Evolutionary conservation across 2,888 invertebrate genomes (phyloP), one percentile per base, ranked within the genome.

Genomic region (Troides oblongomaculatus): DNA sequence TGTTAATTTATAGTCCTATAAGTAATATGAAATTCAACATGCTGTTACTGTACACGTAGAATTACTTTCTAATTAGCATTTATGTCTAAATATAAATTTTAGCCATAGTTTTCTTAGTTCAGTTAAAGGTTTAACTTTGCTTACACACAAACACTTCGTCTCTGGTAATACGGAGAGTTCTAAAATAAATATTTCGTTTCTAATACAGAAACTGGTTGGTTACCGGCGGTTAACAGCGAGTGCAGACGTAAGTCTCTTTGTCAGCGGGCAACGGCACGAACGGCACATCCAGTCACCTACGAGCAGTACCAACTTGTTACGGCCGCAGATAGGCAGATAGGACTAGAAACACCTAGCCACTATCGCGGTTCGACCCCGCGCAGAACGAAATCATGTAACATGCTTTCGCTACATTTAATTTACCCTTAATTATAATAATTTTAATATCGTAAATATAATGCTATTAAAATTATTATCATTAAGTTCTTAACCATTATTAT

Each of bases 141-240:
- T 65, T 62, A 64, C 60, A 43, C 30, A 61, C 57, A 65, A 69
- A 58, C 58, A 65, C 62, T 30, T 69, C 58, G 62, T 61, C 61
- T 64, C 62, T 62, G 62, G 64, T 64, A 64, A 61, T 43, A 61
- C 57, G 25, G 62, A 65, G 65, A 57, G 25, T 57, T 65, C 69
- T 69, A 62, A 69, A 69, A 69, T 69, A 69, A 69, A 69, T 69
- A 69, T 65, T 69, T 69, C 65, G 62, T 65, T 69, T 69, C 62
- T 65, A 65, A 69, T 69, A 69, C 65, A 69, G 69, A 69, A 69
- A 69, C 69, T 65, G 69, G 69, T 69, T 69, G 64, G 69, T 68
- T 64, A 39, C 64, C 61, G 60, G 46, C 58, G 61, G 64, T 53
- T 64, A 64, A 63, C 62, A 63, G 63, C 62, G 68, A 68, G 64